phyloP scores from a whole-genome alignment of 2,888 invertebrate genomes.

The Cremastinae sp. region DNA sequence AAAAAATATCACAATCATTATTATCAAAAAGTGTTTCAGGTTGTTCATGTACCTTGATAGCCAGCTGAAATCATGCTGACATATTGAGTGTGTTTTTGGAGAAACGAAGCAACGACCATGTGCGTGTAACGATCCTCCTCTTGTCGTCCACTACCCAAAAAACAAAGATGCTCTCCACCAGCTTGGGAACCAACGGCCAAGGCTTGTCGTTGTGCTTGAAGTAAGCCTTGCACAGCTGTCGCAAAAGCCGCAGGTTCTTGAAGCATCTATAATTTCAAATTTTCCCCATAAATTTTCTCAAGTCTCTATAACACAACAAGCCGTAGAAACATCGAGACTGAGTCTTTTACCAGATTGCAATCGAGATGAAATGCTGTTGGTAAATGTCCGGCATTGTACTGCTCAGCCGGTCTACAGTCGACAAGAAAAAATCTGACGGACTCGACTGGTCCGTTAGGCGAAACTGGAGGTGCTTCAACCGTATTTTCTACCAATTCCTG shows the following conservation, averaged over 20 bases:
- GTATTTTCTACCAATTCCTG: slow-evolving; percentile 94
- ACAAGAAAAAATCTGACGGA: slow-evolving; percentile 94
- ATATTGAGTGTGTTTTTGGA: slow-evolving; percentile 95
- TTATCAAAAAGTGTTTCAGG: background rate
- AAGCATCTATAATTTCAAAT: slow-evolving; percentile 86
- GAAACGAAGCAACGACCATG: slow-evolving; percentile 98
- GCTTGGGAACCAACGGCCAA: slow-evolving; percentile 92
- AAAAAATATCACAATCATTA: background rate
- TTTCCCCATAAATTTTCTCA: background rate
- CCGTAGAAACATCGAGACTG: background rate
- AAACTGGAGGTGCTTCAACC: slow-evolving; percentile 83
- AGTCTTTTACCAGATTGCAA: slow-evolving; percentile 88
- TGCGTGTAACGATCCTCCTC: slow-evolving; percentile 98
- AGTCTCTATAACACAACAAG: slow-evolving; percentile 22
- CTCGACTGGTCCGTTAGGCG: slow-evolving; percentile 82
- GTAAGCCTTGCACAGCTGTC: slow-evolving; percentile 95
- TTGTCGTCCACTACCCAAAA: slow-evolving; percentile 95
- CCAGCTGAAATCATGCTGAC: slow-evolving; percentile 96
- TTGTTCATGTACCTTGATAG: slow-evolving; percentile 82
- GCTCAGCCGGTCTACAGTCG: slow-evolving; percentile 95
- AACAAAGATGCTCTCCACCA: slow-evolving; percentile 93
- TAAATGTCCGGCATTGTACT: slow-evolving; percentile 98
- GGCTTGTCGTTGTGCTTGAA: slow-evolving; percentile 94
- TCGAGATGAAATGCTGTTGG: slow-evolving; percentile 99
- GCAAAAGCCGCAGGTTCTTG: slow-evolving; percentile 97